Evolutionary conservation across 2,113 vertebrate species (phyloP).

Genomic region (Calypte anna): DNA sequence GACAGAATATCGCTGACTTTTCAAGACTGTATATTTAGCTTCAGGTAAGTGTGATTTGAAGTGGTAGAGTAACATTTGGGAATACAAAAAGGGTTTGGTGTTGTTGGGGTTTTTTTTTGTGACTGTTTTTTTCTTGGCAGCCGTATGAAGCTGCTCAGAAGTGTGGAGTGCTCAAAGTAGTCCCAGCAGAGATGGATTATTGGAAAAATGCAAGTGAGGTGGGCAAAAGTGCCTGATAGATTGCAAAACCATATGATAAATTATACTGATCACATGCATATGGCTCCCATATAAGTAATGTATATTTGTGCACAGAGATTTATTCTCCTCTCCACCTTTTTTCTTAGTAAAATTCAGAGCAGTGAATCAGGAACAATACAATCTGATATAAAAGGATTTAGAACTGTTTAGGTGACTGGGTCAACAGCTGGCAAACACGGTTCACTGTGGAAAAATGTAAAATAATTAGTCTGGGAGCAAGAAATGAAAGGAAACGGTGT

Average conservation of each 20-base stretch:
- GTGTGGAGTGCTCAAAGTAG: conserved; percentile 42
- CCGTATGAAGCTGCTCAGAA: conserved; percentile 46
- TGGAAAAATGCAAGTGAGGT: conserved; percentile 59
- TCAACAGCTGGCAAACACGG: conserved; percentile 78
- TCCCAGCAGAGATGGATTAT: conserved; percentile 61
- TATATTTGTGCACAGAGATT: conserved; percentile 52
- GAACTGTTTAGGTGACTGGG: conserved; percentile 75
- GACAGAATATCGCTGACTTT: not conserved
- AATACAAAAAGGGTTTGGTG: not conserved
- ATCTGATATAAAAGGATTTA: conserved; percentile 67
- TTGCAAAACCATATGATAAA: conserved; percentile 71
- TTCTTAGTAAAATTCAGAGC: conserved; percentile 46
- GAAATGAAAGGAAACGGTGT: conserved; percentile 71
- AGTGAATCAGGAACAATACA: conserved; percentile 50
- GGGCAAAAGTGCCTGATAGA: conserved; percentile 47
- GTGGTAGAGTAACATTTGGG: not conserved
- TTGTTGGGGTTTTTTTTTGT: not conserved
- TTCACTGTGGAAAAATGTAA: conserved; percentile 84
- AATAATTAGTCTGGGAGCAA: conserved; percentile 83
- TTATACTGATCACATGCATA: conserved; percentile 55
- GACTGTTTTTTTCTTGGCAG: conserved; percentile 4
- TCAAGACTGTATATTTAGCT: not conserved
- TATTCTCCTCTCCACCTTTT: conserved; percentile 20
- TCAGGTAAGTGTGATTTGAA: conserved; percentile 35
- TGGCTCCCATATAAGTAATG: conserved; percentile 38